Percentiles rank a stretch among this genome's conserved stretches.
Conservation (phyloP, 1,140 invertebrate species). For the Parasteatoda tepidariorum region DNA sequence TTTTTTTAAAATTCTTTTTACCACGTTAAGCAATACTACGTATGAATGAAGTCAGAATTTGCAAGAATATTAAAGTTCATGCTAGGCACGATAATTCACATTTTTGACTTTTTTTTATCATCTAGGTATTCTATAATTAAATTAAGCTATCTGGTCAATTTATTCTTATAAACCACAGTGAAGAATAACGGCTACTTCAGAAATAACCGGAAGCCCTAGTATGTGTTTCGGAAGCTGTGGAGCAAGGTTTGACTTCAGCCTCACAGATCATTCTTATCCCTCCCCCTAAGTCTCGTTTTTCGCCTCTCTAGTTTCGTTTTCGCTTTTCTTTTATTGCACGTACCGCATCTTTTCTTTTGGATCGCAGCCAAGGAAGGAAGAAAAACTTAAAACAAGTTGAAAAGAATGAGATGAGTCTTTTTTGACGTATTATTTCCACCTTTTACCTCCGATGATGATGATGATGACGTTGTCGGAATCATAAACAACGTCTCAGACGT, state of each 20-base stretch:
- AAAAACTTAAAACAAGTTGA: constrained; percentile 6
- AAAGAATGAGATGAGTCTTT: not conserved
- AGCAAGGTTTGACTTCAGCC: constrained; percentile 43
- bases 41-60: too few species aligned
- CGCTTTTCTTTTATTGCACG: constrained; percentile 4
- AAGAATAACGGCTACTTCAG: too few species aligned
- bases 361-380: not conserved
- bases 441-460: constrained; percentile 39
- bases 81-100: too few species aligned
- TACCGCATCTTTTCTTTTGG: constrained; percentile 1
- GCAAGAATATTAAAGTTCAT: too few species aligned
- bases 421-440: constrained; percentile 50
- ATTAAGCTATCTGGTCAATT: too few species aligned
- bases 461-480: constrained; percentile 43
- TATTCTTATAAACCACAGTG: too few species aligned
- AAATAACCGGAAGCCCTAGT: constrained; percentile 35
- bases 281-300: too few species aligned
- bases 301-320: not conserved
- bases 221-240: constrained; percentile 49
- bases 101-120: too few species aligned
- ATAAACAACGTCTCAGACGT: constrained; percentile 47
- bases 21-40: too few species aligned
- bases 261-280: constrained; percentile 25
- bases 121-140: too few species aligned
- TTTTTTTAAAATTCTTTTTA: too few species aligned